These are phyloP conservation scores for Megalonaias nervosa DNA, from an alignment of 1,140 invertebrate genomes.

Conservation along the genomic window DNA sequence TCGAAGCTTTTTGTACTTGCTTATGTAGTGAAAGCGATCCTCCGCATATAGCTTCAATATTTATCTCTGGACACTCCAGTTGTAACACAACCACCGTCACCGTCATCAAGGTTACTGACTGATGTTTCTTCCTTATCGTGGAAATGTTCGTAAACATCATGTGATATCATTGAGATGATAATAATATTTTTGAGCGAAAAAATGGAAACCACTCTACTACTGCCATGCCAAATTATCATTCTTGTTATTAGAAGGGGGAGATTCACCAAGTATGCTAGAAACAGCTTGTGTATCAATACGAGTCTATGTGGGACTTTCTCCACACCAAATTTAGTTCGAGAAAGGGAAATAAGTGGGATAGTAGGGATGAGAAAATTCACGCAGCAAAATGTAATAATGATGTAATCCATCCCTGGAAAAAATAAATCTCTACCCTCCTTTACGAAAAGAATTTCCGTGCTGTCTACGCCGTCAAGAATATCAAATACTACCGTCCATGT, in stretches of 20 bases:
- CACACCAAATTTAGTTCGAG: slow-evolving; percentile 65
- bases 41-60: no score
- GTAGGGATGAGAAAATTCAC: slow-evolving; percentile 76
- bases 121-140: no score
- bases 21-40: no score
- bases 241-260: slow-evolving; percentile 75
- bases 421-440: slow-evolving; percentile 60
- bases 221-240: slow-evolving; percentile 74
- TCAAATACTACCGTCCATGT: slow-evolving; percentile 70
- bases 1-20: no score
- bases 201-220: slow-evolving; percentile 72
- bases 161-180: slow-evolving; percentile 61
- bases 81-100: no score
- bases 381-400: slow-evolving; percentile 73
- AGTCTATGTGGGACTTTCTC: slow-evolving; percentile 53
- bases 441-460: slow-evolving; percentile 69
- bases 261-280: slow-evolving; percentile 73
- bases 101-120: no score
- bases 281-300: slow-evolving; percentile 70
- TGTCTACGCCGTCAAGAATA: slow-evolving; percentile 75
- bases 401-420: slow-evolving; percentile 67
- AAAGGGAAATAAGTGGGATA: slow-evolving; percentile 74
- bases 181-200: slow-evolving; percentile 78
- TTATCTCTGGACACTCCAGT: no score
- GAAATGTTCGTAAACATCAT: slow-evolving; percentile 49